Evolutionary conservation across 2,797 vertebrate species (phyloP), one percentile per base, ranked within the genome.

Genomic region (Leuciscus waleckii): DNA sequence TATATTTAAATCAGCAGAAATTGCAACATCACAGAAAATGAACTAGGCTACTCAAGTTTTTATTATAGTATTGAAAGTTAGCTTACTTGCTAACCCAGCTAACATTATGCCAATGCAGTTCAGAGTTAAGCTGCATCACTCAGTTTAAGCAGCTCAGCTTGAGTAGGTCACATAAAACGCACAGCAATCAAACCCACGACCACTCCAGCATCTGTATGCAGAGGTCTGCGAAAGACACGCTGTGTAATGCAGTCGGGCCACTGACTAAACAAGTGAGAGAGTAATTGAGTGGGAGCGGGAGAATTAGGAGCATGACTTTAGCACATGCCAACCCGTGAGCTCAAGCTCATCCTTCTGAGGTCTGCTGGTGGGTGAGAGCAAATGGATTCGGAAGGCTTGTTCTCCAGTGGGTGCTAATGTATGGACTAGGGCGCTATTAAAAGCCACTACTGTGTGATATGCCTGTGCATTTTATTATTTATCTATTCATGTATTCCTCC

Each of bases 341-440:
- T 82, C 78, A 88, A 82, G 76, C 83, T 87, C 84, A 51, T 86
- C 37, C 68, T 85, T 87, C 81, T 84, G 87, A 86, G 78, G 43
- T 54, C 86, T 87, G 81, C 74, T 82, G 85, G 86, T 89, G 79
- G 89, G 87, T 87, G 83, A 79, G 75, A 86, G 73, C 86, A 88
- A 88, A 90, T 88, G 81, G 85, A 84, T 89, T 89, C 71, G 80
- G 82, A 85, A 87, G 83, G 85, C 79, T 87, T 80, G 87, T 90
- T 82, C 86, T 89, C 85, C 89, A 75, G 83, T 87, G 83, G 81
- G 83, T 89, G 85, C 88, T 88, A 89, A 90, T 89, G 89, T 89
- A 89, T 90, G 88, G 88, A 87, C 83, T 89, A 85, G 81, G 69
- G 81, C 51, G 32, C 83, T 89, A 90, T 87, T 90, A 83, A 90